phyloP scores from a whole-genome alignment of 1,140 invertebrate genomes.

The Drosophila pectinifera region DNA sequence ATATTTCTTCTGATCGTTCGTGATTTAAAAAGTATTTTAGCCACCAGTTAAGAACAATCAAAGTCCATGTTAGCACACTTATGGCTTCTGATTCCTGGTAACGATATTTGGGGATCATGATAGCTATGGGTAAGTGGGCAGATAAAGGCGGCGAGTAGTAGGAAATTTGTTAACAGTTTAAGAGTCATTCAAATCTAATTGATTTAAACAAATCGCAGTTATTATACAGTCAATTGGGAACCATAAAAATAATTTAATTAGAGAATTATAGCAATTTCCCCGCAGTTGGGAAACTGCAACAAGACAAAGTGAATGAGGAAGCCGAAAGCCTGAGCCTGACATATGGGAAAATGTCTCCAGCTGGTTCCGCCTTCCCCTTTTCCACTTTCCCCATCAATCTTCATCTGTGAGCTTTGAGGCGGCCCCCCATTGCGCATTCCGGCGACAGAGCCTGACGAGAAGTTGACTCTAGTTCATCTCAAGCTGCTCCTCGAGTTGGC shows the following conservation, averaged over 20 bases:
- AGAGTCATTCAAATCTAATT: constrained; percentile 1
- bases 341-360: constrained; percentile 15
- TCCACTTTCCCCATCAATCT: constrained; percentile 19
- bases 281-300: neutral
- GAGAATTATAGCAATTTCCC: neutral
- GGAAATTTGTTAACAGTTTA: constrained; percentile 3
- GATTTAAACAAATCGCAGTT: constrained; percentile 5
- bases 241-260: neutral
- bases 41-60: neutral
- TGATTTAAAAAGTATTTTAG: neutral
- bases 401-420: constrained; percentile 21
- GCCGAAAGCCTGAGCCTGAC: neutral
- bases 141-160: neutral
- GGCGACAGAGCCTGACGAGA: constrained; percentile 24
- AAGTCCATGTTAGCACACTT: constrained; percentile 12
- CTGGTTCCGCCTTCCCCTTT: neutral
- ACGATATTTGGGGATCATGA: neutral
- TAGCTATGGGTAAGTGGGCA: neutral
- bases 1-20: neutral
- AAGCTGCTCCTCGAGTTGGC: neutral
- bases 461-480: constrained; percentile 14
- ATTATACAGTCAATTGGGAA: too few relatives aligned
- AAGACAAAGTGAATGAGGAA: too few relatives aligned
- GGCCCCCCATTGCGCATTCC: constrained; percentile 9
- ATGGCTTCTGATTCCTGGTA: constrained; percentile 6